Percentiles rank a stretch among this genome's conserved stretches.
Conservation (phyloP, 2,113 vertebrate species). For the Hucho hucho region DNA sequence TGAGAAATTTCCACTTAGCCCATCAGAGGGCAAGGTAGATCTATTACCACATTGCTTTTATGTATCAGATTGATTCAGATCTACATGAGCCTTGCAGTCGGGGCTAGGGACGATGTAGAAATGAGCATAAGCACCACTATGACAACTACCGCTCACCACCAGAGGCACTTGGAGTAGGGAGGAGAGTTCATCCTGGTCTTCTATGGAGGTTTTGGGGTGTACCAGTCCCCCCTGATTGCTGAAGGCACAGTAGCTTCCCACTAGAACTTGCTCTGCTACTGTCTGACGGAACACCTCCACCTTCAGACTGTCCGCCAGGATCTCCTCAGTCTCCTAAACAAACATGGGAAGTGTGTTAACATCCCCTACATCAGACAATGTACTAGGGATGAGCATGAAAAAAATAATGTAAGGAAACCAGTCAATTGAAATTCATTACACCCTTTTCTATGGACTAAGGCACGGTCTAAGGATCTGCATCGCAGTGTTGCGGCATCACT, state of each 20-base stretch:
- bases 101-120: too few species aligned
- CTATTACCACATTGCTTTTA: too few species aligned
- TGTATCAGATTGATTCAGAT: too few species aligned
- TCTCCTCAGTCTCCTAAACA: conserved; percentile 94
- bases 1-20: too few species aligned
- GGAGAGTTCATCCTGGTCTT: conserved; percentile 96
- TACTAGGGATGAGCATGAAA: not conserved
- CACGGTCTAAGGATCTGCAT: too few species aligned
- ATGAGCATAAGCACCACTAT: not conserved
- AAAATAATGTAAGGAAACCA: too few species aligned
- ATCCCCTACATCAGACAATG: not conserved
- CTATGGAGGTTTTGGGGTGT: conserved; percentile 92
- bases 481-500: too few species aligned
- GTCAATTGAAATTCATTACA: too few species aligned
- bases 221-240: conserved; percentile 96
- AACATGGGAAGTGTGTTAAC: not conserved
- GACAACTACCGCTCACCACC: conserved; percentile 82
- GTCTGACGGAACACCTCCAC: conserved; percentile 98
- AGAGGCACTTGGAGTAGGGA: conserved; percentile 95
- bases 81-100: too few species aligned
- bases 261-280: conserved; percentile 91
- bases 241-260: conserved; percentile 93
- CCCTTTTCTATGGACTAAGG: too few species aligned
- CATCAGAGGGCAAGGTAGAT: too few species aligned
- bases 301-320: conserved; percentile 91